Evolutionary conservation across 1,140 invertebrate species (phyloP).

Genomic region (Drosophila elegans): DNA sequence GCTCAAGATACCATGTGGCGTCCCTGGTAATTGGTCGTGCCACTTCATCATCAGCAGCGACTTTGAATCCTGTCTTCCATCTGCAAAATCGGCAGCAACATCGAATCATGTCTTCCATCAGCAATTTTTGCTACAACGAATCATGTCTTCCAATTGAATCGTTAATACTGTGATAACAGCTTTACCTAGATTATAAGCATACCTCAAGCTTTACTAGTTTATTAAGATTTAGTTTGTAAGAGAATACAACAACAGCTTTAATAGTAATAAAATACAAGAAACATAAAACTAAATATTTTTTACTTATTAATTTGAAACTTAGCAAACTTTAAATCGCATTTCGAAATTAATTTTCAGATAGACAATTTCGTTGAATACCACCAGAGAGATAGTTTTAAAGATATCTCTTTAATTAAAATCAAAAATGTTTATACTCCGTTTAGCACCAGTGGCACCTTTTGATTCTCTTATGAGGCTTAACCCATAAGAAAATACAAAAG

Average conservation of each 20-base stretch:
- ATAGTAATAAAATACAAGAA: slow-evolving; percentile 62
- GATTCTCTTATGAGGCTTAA: too few relatives aligned
- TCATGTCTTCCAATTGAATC: slow-evolving; percentile 74
- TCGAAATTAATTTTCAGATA: not conserved
- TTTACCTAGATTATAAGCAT: slow-evolving; percentile 58
- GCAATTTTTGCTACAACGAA: slow-evolving; percentile 45
- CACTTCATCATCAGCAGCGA: slow-evolving; percentile 14
- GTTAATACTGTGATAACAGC: slow-evolving; percentile 73
- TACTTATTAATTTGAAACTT: slow-evolving; percentile 1
- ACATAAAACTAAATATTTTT: slow-evolving; percentile 29
- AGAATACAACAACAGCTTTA: slow-evolving; percentile 61
- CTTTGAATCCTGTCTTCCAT: slow-evolving; percentile 37
- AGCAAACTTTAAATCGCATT: too few relatives aligned
- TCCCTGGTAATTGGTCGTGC: slow-evolving; percentile 86
- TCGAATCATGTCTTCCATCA: slow-evolving; percentile 37
- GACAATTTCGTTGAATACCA: not conserved
- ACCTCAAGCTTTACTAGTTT: slow-evolving; percentile 14
- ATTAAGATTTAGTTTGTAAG: slow-evolving; percentile 30
- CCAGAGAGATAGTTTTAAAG: not conserved
- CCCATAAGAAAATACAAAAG: too few relatives aligned
- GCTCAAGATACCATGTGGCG: slow-evolving; percentile 87
- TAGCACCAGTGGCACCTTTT: too few relatives aligned
- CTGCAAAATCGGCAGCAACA: too few relatives aligned
- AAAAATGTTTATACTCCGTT: too few relatives aligned
- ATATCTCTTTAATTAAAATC: too few relatives aligned